Evolutionary conservation across 1,140 invertebrate species (phyloP), one percentile per base, ranked within the genome.

Genomic region (Penaeus indicus): DNA sequence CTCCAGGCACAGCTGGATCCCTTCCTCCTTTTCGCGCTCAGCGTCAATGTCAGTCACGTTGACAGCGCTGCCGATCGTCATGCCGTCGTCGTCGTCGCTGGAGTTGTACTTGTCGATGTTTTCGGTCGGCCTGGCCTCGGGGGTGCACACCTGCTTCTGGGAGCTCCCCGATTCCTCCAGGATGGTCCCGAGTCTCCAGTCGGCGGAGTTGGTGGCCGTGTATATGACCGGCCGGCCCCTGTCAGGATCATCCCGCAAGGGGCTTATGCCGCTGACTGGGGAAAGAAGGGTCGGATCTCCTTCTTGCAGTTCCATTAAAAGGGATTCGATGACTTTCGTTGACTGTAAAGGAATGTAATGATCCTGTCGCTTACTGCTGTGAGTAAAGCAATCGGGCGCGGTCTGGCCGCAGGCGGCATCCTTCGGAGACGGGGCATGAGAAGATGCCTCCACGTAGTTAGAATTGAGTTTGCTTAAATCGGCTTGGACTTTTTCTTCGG

Each of bases 1-100:
- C 62, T 84, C 87, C 18, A 88, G 87, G 42, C 87, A 88, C 32
- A 84, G 27, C 60, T 88, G 87, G 54, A 88, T 88, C 21, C 87
- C 87, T 84, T 88, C 81, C 75, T 88, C 87, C 67, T 88, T 88
- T 27, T 84, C 72, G 38, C 87, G 72, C 21, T 88, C 87, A 16
- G 87, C 87, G 63, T 88, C 87, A 32, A 88, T 88, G 82, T 88
- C 82, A 5, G 54, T 88, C n/a, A 79, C 81, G 42, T 88, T 88
- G 22, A 88, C 87, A 21, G 27, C 87, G 60, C 87, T 88, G 47
- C 72, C 87, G 27, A 88, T 84, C 13, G 75, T 84, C 38, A 88
- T 21, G 25, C 81, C 81, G 21, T 78, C 87, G 63, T 88, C 87
- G 21, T 88, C 87, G 25, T 84, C 87, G n/a, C 81, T 88, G 18